Base-by-base conservation (phyloP, 2,888 invertebrate genomes). In the Yponomeuta evonymella region DNA sequence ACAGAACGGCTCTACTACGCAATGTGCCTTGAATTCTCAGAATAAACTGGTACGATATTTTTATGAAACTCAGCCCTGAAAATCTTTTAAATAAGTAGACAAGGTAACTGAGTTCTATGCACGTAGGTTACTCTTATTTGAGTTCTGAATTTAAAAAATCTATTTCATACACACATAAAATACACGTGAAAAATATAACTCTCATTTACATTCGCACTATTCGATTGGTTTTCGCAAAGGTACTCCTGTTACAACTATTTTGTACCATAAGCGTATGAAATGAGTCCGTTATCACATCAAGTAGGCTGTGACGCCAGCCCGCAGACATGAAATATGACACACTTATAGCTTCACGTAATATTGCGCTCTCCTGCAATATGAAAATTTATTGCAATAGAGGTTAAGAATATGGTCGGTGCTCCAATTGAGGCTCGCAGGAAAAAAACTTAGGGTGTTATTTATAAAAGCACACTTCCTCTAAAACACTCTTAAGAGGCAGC, bases 331-430 rank as follows among this genome's bases (percentile, higher is more conserved):
- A 83, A 87, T 91, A 90, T 87, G 84, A 83, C 86, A 86, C 86
- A 89, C 89, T 90, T 87, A 74, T 72, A 72, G 73, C 86, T 84
- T 87, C 83, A 82, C 85, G 83, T 87, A 85, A 89, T 89, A 91
- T 90, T 88, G 86, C 89, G 86, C 85, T 86, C 86, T 84, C 87
- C 83, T 85, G 87, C 89, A 87, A 89, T 90, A 90, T 91, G 85
- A 90, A 90, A 90, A 91, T 90, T 89, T 90, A 91, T 90, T 84
- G 86, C 87, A 86, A 85, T 83, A 58, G 51, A 58, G 51, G 51
- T 58, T 58, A 58, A 12, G 51, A 12, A 15, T 15, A 15, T 12
- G 15, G 51, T 58, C 15, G 15, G 12, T 58, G 51, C 15, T 58
- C 15, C 51, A 58, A 58, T 58, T 43, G 43, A 43, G 43, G 6